phyloP scores from a whole-genome alignment of 2,113 vertebrate species.

The Platysteira castanea region DNA sequence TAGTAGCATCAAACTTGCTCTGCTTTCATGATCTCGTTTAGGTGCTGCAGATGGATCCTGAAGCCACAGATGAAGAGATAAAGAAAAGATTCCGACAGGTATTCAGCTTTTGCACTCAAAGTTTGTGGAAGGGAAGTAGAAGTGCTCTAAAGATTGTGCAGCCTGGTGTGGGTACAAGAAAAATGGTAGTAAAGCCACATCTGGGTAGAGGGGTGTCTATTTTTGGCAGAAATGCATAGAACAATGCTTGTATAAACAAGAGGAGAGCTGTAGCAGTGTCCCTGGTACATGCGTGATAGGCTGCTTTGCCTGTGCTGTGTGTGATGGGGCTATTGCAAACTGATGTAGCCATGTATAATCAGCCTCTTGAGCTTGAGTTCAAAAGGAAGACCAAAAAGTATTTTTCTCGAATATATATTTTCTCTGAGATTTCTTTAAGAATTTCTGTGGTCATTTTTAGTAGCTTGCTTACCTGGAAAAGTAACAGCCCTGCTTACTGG shows the following conservation, averaged over 20 bases:
- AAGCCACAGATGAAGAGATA: conserved; percentile 94
- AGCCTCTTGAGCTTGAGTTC: not conserved
- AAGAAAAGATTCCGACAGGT: conserved; percentile 98
- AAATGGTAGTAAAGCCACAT: not conserved
- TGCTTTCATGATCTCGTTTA: conserved; percentile 32
- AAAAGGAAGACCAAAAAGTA: not conserved
- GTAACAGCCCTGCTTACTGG: not conserved
- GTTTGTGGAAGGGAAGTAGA: not conserved
- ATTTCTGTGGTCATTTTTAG: not conserved
- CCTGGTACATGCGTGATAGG: not conserved
- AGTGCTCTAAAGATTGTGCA: not conserved
- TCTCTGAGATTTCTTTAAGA: not conserved
- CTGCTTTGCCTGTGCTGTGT: not conserved
- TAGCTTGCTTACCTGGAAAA: not conserved
- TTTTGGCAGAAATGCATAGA: not conserved
- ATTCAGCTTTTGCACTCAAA: not conserved
- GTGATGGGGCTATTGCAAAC: not conserved
- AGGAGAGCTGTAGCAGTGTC: not conserved
- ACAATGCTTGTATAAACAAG: not conserved
- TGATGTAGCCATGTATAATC: fast-evolving
- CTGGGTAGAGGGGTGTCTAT: not conserved
- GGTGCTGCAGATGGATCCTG: conserved; percentile 96
- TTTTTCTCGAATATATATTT: not conserved
- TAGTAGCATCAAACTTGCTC: not conserved
- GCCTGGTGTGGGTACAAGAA: not conserved